Conservation (phyloP, 2,797 vertebrate genomes). For the Diceros bicornis region DNA sequence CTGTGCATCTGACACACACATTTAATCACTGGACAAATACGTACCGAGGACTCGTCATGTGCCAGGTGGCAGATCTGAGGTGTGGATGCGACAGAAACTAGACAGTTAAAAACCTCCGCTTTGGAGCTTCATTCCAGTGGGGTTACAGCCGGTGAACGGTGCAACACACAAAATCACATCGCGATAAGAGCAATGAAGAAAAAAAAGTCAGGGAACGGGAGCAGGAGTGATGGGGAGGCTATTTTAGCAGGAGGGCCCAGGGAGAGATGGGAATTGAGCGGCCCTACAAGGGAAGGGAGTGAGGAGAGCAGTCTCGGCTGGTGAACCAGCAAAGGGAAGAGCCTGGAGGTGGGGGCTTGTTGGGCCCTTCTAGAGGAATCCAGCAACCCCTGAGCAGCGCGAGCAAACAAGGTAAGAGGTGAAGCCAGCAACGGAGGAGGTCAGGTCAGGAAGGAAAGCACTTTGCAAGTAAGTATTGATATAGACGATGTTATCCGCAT, state of each 20-base stretch:
- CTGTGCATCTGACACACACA: accelerated
- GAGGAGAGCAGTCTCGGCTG: too few species aligned
- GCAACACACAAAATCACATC: neutral
- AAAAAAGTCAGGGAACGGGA: accelerated
- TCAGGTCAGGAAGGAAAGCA: neutral
- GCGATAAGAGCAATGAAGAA: accelerated
- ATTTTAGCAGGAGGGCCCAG: neutral
- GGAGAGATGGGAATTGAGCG: too few species aligned
- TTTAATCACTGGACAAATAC: neutral
- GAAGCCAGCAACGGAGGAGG: neutral
- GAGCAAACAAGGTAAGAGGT: neutral
- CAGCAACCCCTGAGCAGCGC: neutral
- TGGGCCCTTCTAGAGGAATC: too few species aligned
- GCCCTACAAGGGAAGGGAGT: too few species aligned
- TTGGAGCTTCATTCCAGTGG: neutral
- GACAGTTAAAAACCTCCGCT: neutral
- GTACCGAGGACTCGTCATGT: accelerated
- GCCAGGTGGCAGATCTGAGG: neutral
- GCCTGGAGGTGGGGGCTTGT: too few species aligned
- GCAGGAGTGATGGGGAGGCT: neutral
- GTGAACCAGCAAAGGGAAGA: neutral
- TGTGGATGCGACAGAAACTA: neutral
- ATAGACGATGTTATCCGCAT: neutral
- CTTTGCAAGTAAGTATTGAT: too few species aligned
- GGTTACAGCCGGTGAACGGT: accelerated